Percentiles rank a stretch among this genome's conserved stretches.
Evolutionary conservation across 2,797 vertebrate species (phyloP).

Genomic region (Phrynocephalus vlangalii): DNA sequence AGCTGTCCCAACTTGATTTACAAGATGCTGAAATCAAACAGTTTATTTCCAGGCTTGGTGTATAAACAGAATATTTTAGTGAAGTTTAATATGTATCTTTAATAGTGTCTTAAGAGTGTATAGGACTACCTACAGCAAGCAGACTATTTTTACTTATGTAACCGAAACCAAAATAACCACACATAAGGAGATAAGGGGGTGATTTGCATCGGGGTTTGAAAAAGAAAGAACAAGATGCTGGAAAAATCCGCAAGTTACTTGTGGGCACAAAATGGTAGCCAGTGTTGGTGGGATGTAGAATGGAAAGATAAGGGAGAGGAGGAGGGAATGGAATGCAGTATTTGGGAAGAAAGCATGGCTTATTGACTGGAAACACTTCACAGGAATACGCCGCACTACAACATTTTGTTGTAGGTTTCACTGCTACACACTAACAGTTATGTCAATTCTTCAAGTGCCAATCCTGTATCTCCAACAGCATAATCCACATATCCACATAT

Average conservation of each 20-base stretch:
- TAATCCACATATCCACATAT: background rate
- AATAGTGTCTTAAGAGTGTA: background rate
- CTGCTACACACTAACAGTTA: background rate
- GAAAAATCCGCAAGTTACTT: background rate
- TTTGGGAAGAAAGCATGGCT: background rate
- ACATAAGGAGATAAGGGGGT: background rate
- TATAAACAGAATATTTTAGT: background rate
- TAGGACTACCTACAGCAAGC: background rate
- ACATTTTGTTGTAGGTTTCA: background rate
- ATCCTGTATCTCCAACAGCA: background rate
- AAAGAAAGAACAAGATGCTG: too few species aligned
- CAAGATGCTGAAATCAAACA: background rate
- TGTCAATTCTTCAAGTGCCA: background rate
- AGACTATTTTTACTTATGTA: background rate
- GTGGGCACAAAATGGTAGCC: background rate
- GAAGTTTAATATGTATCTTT: background rate
- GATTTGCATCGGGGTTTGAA: background rate
- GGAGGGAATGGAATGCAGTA: background rate
- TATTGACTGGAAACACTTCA: background rate
- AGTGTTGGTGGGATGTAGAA: background rate
- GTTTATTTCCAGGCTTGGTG: background rate
- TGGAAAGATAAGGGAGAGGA: background rate
- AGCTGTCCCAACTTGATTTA: background rate
- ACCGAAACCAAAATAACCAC: background rate
- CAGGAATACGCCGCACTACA: background rate